Percentiles rank a stretch among this genome's conserved stretches.
phyloP scores from a whole-genome alignment of 2,113 vertebrate species.

The Tenebrosternarchus preto region DNA sequence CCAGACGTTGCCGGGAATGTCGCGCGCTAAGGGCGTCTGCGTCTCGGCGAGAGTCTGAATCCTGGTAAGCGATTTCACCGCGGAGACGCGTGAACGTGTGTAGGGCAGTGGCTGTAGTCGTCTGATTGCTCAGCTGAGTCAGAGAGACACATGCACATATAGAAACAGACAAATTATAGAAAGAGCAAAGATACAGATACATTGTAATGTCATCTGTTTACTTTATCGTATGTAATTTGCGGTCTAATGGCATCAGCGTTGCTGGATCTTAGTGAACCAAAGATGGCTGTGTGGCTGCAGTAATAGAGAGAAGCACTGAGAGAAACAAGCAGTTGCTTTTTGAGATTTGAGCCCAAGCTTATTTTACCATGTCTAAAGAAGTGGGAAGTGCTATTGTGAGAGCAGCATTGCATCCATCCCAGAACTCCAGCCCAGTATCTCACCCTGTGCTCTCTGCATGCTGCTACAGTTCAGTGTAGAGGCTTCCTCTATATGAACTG shows the following conservation, averaged over 20 bases:
- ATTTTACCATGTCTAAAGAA: not conserved
- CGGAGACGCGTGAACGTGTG: not conserved
- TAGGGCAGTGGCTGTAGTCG: not conserved
- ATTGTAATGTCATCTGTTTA: conserved; percentile 6
- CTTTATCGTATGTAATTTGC: not conserved
- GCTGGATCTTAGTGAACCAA: conserved; percentile 26
- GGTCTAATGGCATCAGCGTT: not conserved
- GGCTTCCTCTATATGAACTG: not conserved
- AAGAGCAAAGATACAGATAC: not conserved
- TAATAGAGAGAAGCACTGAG: not conserved
- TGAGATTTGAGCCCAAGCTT: not conserved
- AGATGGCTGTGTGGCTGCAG: not conserved
- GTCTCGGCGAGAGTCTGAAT: not conserved
- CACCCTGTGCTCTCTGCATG: not conserved
- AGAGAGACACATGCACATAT: not conserved
- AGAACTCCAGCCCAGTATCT: not conserved
- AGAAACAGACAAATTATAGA: not conserved
- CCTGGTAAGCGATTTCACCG: not conserved
- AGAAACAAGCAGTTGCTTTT: conserved; percentile 24
- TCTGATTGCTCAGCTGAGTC: not conserved
- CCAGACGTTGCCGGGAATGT: conserved; percentile 19
- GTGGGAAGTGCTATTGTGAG: not conserved
- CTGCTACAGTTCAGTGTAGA: not conserved
- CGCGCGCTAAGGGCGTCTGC: not conserved
- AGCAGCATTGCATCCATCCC: not conserved